Evolutionary conservation across 2,888 invertebrate species (phyloP).

Genomic region (Seira sanloemensis): DNA sequence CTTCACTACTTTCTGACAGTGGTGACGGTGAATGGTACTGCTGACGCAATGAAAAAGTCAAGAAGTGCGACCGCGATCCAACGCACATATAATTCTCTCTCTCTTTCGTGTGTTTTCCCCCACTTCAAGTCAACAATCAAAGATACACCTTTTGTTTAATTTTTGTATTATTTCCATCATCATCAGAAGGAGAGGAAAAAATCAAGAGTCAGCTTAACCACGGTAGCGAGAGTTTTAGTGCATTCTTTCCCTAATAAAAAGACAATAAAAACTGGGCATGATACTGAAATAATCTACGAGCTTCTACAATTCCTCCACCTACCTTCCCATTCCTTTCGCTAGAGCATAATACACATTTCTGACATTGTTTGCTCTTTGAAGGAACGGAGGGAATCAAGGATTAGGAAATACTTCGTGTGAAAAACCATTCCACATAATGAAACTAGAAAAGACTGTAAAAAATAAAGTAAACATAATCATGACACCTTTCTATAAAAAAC

Average conservation of each 20-base stretch:
- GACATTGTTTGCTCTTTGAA: constrained; percentile 1
- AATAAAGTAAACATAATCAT: constrained; percentile 43
- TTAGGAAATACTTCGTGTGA: constrained; percentile 27
- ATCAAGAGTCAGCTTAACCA: not conserved
- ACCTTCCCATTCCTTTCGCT: not conserved
- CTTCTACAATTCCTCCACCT: not conserved
- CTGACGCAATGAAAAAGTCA: not conserved
- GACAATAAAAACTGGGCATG: constrained; percentile 37
- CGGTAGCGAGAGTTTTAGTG: not conserved
- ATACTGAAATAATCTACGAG: constrained; percentile 37
- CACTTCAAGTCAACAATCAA: not conserved
- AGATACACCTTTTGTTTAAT: not conserved
- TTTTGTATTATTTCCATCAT: not conserved
- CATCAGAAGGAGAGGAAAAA: too few species aligned
- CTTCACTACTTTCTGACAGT: not conserved
- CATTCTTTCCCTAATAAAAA: constrained; percentile 44
- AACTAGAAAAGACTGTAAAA: not conserved
- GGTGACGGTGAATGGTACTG: too few species aligned
- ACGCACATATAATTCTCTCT: not conserved
- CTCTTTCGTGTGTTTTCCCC: not conserved
- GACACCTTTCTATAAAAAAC: constrained; percentile 50
- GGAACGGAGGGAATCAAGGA: not conserved
- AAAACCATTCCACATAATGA: constrained; percentile 21
- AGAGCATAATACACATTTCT: constrained; percentile 27
- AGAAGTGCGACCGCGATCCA: not conserved